A percentile compares a stretch with the other conserved stretches of the same genome.
phyloP scores from a whole-genome alignment of 2,113 vertebrate species.

The Paramisgurnus dabryanus region DNA sequence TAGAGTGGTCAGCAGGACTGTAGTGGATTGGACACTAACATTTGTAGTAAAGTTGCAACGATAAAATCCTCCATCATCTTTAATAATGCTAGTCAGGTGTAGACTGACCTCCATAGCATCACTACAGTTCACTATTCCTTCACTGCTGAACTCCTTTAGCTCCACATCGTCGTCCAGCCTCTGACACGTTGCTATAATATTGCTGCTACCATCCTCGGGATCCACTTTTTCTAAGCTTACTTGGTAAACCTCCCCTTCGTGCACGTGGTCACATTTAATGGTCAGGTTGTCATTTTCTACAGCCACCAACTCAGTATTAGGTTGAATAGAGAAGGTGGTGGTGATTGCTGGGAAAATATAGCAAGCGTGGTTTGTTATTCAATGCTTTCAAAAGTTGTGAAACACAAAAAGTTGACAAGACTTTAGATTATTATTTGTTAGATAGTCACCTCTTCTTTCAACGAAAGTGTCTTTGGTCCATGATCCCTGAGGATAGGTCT shows the following conservation, averaged over 20 bases:
- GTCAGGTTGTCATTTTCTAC: slow-evolving; percentile 65
- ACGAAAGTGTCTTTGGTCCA: slow-evolving; percentile 75
- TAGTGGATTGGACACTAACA: slow-evolving; percentile 62
- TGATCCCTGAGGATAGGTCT: slow-evolving; percentile 73
- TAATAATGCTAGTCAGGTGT: slow-evolving; percentile 57
- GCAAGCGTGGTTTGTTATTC: not conserved
- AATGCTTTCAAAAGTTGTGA: no score
- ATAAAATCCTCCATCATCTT: slow-evolving; percentile 73
- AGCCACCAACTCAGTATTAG: slow-evolving; percentile 37
- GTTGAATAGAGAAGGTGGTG: not conserved
- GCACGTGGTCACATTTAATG: slow-evolving; percentile 66
- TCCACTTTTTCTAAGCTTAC: slow-evolving; percentile 73
- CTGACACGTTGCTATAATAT: slow-evolving; percentile 68
- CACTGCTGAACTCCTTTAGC: slow-evolving; percentile 66
- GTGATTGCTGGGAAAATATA: slow-evolving; percentile 3
- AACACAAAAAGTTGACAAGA: no score
- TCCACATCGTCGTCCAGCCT: slow-evolving; percentile 55
- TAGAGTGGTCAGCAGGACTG: slow-evolving; percentile 60
- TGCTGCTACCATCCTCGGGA: slow-evolving; percentile 54
- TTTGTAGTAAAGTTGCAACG: slow-evolving; percentile 63
- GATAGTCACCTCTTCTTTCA: slow-evolving; percentile 48
- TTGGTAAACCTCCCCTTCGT: slow-evolving; percentile 52
- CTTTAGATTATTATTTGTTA: no score
- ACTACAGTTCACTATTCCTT: slow-evolving; percentile 61
- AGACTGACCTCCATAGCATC: slow-evolving; percentile 57